These are phyloP conservation scores for Hypena proboscidalis DNA, from an alignment of 2,888 invertebrate species.

Conservation along the genomic window DNA sequence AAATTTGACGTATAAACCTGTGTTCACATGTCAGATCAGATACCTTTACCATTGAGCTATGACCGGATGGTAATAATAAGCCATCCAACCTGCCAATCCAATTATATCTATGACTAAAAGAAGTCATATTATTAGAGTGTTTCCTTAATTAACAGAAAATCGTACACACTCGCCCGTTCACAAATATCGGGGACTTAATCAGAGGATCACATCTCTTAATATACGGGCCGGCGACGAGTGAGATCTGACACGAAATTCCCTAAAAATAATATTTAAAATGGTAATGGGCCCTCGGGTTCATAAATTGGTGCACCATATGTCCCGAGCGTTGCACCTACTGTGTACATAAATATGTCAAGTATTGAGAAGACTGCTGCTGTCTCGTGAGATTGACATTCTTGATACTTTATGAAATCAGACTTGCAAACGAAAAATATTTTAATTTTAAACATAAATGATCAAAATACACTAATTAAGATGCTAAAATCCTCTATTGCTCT, in stretches of 20 bases:
- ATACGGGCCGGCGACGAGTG: conserved; percentile 80
- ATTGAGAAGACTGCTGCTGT: conserved; percentile 74
- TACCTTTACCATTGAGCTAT: too few relatives aligned
- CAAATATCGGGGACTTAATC: conserved; percentile 80
- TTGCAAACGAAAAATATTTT: neutral
- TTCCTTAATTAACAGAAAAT: conserved; percentile 80
- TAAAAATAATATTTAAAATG: conserved; percentile 86
- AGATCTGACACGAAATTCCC: conserved; percentile 86
- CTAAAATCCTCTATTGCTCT: too few relatives aligned
- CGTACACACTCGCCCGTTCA: conserved; percentile 62
- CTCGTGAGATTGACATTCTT: conserved; percentile 62
- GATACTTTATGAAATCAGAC: conserved; percentile 54
- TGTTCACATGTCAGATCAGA: too few relatives aligned
- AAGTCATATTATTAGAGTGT: conserved; percentile 49
- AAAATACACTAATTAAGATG: too few relatives aligned
- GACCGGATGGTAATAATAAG: too few relatives aligned
- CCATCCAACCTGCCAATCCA: too few relatives aligned
- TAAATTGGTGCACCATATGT: conserved; percentile 85
- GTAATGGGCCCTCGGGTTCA: conserved; percentile 83
- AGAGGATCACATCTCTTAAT: conserved; percentile 83
- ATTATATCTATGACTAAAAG: conserved; percentile 45
- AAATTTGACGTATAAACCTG: too few relatives aligned
- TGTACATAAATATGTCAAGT: conserved; percentile 85
- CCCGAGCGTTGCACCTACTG: conserved; percentile 80
- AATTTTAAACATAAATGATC: neutral